These are phyloP conservation scores for Pseudochaenichthys georgianus DNA, from an alignment of 2,797 vertebrate genomes.

Conservation along the genomic window DNA sequence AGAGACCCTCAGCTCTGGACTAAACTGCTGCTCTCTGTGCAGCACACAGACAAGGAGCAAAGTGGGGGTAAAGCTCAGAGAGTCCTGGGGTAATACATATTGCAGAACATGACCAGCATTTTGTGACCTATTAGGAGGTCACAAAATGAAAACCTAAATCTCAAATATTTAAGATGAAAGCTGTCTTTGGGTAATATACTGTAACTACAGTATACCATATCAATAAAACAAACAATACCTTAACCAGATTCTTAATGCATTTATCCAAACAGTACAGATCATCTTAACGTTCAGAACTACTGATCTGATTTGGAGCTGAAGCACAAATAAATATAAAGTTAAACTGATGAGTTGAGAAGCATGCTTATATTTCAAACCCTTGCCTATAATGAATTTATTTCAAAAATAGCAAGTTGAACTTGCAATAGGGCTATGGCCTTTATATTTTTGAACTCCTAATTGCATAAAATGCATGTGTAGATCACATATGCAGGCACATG, in stretches of 20 bases:
- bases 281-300: slow-evolving; percentile 27
- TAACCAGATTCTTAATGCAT: slow-evolving; percentile 1
- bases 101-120: slow-evolving; percentile 27
- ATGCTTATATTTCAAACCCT: slow-evolving; percentile 63
- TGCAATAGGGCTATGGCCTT: slow-evolving; percentile 64
- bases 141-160: slow-evolving; percentile 4
- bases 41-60: slow-evolving; percentile 65
- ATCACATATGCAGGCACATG: slow-evolving; percentile 36
- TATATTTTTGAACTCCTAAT: slow-evolving; percentile 15
- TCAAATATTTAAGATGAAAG: slow-evolving; percentile 5
- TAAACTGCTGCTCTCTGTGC: slow-evolving; percentile 88
- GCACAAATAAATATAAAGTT: slow-evolving; percentile 37
- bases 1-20: slow-evolving; percentile 91
- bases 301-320: slow-evolving; percentile 43
- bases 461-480: slow-evolving; percentile 62
- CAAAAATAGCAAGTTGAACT: slow-evolving; percentile 53
- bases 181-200: slow-evolving; percentile 14
- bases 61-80: slow-evolving; percentile 43
- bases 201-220: slow-evolving; percentile 5
- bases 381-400: slow-evolving; percentile 65
- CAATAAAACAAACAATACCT: neutral
- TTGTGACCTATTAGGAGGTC: slow-evolving; percentile 19
- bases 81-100: slow-evolving; percentile 32
- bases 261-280: slow-evolving; percentile 3
- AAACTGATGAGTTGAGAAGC: slow-evolving; percentile 34